Percentiles rank a stretch among this genome's conserved stretches.
Evolutionary conservation across 2,888 invertebrate species (phyloP).

Genomic region (Myathropa florea): DNA sequence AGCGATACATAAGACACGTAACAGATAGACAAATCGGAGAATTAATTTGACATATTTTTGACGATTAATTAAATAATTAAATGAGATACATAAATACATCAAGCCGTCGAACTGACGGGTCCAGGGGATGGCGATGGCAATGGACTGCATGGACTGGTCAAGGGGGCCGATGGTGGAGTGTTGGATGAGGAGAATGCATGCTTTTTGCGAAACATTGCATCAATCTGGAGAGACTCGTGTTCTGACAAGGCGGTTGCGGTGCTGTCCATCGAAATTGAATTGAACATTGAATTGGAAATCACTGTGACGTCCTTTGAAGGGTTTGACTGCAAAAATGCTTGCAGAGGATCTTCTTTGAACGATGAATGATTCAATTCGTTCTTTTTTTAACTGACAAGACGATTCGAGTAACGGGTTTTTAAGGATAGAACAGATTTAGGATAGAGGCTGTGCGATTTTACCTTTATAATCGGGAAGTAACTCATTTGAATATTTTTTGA

Average conservation of each 20-base stretch:
- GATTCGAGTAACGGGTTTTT: not conserved
- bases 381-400: not conserved
- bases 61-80: constrained; percentile 71
- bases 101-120: not conserved
- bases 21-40: constrained; percentile 67
- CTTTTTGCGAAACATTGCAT: not conserved
- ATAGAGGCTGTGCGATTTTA: too few relatives aligned
- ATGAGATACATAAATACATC: constrained; percentile 67
- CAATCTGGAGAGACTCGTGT: not conserved
- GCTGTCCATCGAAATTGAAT: not conserved
- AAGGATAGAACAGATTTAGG: not conserved
- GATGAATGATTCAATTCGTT: not conserved
- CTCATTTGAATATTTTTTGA: not conserved
- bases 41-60: constrained; percentile 71
- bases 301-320: not conserved
- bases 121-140: not conserved
- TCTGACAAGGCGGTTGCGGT: not conserved
- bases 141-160: not conserved
- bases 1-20: constrained; percentile 65
- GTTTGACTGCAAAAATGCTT: too few relatives aligned
- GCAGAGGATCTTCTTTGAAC: not conserved
- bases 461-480: too few relatives aligned
- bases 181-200: not conserved
- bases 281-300: too few relatives aligned
- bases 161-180: not conserved